Conservation (phyloP, 2,888 invertebrate genomes). For the Octonoba sinensis region DNA sequence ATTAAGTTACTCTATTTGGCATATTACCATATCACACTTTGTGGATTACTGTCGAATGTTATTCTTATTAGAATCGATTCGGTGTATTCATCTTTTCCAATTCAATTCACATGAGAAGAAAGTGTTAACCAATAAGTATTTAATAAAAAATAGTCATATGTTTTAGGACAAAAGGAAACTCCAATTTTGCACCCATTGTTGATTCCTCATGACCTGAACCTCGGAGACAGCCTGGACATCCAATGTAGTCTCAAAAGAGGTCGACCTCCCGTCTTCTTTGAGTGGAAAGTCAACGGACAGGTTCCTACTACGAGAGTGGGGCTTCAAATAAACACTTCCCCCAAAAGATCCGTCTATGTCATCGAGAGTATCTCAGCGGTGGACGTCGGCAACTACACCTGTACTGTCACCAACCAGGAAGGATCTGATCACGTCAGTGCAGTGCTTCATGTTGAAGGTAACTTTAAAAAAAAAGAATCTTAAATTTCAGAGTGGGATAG, state of each 20-base stretch:
- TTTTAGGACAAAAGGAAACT: neutral
- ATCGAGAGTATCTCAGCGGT: slow-evolving; percentile 25
- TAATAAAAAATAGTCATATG: too few relatives aligned
- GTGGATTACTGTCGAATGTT: too few relatives aligned
- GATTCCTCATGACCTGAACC: slow-evolving; percentile 36
- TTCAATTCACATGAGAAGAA: too few relatives aligned
- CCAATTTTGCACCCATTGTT: slow-evolving; percentile 45
- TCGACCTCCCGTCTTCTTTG: slow-evolving; percentile 32
- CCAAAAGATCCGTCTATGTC: slow-evolving; percentile 18
- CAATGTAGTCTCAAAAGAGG: slow-evolving; percentile 50
- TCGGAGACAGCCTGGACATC: slow-evolving; percentile 50
- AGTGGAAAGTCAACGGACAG: slow-evolving; percentile 35
- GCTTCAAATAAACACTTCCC: slow-evolving; percentile 19
- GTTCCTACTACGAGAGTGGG: neutral
- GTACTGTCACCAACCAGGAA: slow-evolving; percentile 30
- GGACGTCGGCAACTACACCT: slow-evolving; percentile 62
- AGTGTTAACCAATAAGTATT: too few relatives aligned
- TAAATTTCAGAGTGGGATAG: too few relatives aligned
- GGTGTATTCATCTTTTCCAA: too few relatives aligned
- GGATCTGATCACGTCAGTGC: slow-evolving; percentile 37
- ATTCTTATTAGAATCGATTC: too few relatives aligned
- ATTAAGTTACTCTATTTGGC: too few relatives aligned
- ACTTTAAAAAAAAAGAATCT: too few relatives aligned
- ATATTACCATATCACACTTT: too few relatives aligned
- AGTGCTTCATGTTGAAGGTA: too few relatives aligned